A percentile compares a stretch with the other conserved stretches of the same genome.
These are phyloP conservation scores for Petrolisthes cinctipes DNA, from an alignment of 2,888 invertebrate species.

Conservation along the genomic window DNA sequence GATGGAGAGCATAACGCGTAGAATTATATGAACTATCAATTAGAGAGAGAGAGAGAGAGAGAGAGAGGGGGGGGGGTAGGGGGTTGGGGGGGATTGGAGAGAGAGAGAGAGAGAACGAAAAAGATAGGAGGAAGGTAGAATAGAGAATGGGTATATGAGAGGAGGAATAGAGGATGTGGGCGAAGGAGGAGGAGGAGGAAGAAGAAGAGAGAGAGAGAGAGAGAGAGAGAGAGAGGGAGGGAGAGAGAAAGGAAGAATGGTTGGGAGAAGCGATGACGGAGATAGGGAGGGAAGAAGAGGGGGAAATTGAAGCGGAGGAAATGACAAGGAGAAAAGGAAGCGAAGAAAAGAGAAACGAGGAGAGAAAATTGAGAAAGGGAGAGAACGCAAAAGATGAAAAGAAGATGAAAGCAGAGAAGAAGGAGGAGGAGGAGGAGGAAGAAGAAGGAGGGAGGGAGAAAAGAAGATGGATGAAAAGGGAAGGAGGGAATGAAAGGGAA, in stretches of 20 bases:
- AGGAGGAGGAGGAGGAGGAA: background rate
- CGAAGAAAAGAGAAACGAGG: background rate
- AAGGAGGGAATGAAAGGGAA: background rate
- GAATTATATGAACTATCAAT: background rate
- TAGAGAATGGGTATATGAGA: background rate
- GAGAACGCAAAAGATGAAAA: background rate
- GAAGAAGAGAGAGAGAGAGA: background rate
- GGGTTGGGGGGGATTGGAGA: background rate
- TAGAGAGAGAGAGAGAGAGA: background rate
- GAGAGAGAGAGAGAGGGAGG: background rate
- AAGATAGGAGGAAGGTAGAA: background rate
- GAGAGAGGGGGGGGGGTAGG: background rate
- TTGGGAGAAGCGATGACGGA: background rate
- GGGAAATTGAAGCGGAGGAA: background rate
- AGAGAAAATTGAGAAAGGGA: background rate
- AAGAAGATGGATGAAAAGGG: background rate
- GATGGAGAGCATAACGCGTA: too few species aligned
- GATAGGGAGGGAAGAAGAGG: background rate
- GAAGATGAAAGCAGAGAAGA: background rate
- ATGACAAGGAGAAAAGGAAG: background rate
- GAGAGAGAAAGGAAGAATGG: conserved; percentile 2
- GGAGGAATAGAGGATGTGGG: background rate
- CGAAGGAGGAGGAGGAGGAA: background rate
- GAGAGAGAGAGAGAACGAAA: background rate
- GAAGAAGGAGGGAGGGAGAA: background rate